Conservation (phyloP, 2,113 vertebrate genomes). For the Urocynchramus pylzowi region DNA sequence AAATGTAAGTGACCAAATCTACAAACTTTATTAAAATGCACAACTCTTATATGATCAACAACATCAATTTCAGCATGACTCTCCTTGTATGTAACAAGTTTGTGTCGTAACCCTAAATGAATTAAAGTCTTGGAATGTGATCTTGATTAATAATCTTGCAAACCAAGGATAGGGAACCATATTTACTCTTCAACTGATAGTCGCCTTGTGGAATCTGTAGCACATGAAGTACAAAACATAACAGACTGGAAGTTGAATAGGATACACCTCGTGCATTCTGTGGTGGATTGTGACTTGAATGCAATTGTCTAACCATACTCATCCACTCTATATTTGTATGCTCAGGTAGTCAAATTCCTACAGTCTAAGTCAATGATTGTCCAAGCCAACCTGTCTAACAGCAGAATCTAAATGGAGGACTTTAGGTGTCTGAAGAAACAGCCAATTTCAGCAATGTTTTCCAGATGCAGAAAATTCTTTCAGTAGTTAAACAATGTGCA, state of each 20-base stretch:
- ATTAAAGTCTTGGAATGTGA: neutral
- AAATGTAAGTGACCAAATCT: neutral
- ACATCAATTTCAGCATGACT: neutral
- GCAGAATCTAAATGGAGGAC: neutral
- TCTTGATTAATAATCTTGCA: neutral
- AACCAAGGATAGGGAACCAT: neutral
- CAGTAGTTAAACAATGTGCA: neutral
- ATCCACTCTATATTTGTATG: neutral
- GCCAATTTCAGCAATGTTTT: neutral
- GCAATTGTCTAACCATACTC: neutral
- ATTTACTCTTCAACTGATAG: neutral
- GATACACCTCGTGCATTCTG: neutral
- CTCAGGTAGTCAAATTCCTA: neutral
- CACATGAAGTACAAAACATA: neutral
- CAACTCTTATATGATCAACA: neutral
- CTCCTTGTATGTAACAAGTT: neutral
- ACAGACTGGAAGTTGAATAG: neutral
- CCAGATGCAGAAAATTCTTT: neutral
- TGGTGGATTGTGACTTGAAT: neutral
- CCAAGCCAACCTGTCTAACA: neutral
- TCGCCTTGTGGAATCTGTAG: neutral
- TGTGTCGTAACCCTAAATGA: neutral
- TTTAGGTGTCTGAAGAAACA: neutral
- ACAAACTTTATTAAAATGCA: neutral
- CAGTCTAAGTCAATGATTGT: neutral